phyloP scores from a whole-genome alignment of 53 echinoderm and acorn worm genomes.

The Paracentrotus lividus region DNA sequence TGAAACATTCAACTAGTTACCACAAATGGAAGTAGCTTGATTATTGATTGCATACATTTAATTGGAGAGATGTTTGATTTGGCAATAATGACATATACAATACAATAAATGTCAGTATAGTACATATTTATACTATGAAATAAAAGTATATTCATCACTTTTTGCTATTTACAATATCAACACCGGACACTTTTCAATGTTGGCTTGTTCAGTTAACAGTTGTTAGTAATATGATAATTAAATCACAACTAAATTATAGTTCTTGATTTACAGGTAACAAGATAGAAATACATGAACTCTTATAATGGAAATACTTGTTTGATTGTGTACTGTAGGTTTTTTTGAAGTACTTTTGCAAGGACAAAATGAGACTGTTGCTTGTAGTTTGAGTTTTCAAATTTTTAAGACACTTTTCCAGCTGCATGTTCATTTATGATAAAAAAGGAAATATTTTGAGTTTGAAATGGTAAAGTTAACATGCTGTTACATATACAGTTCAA shows the following conservation, averaged over 20 bases:
- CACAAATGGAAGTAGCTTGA: constrained; percentile 25
- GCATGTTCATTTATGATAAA: too few relatives aligned
- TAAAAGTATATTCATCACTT: constrained; percentile 42
- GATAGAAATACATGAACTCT: background rate
- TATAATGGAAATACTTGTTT: background rate
- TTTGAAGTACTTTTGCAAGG: background rate
- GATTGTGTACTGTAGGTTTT: background rate
- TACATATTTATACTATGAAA: constrained; percentile 40
- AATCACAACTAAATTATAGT: too few relatives aligned
- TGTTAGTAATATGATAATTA: too few relatives aligned
- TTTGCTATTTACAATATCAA: constrained; percentile 27
- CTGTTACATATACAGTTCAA: too few relatives aligned
- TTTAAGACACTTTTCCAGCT: background rate
- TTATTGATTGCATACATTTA: constrained; percentile 17
- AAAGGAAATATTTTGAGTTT: too few relatives aligned
- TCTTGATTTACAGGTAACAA: too few relatives aligned
- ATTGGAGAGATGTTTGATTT: constrained; percentile 34
- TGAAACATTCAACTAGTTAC: background rate
- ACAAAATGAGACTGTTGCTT: background rate
- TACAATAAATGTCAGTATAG: constrained; percentile 19
- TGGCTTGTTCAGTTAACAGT: background rate
- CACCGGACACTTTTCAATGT: background rate
- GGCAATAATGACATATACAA: constrained; percentile 5
- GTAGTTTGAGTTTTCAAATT: background rate
- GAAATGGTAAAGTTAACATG: too few relatives aligned